Percentiles rank a stretch among this genome's conserved stretches.
phyloP scores from a whole-genome alignment of 2,888 invertebrate species.

The Parascotia fuliginaria region DNA sequence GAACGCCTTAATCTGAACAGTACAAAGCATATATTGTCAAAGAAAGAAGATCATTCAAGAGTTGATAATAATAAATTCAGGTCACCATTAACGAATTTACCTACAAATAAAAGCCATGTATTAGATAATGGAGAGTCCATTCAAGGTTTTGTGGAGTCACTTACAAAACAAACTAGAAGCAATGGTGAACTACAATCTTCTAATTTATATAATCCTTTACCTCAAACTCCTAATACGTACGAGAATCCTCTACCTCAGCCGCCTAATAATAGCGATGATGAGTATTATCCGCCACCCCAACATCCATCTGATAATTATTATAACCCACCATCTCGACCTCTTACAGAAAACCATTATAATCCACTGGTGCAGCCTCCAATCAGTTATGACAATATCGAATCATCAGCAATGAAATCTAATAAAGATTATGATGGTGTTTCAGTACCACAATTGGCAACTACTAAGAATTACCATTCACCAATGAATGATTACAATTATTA shows the following conservation, averaged over 20 bases:
- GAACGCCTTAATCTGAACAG: conserved; percentile 38
- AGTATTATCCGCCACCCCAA: conserved; percentile 4
- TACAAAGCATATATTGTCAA: conserved; percentile 38
- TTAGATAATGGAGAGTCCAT: background rate
- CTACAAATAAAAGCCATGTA: background rate
- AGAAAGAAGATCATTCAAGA: background rate
- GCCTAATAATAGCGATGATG: background rate
- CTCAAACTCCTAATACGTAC: background rate
- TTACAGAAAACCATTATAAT: background rate
- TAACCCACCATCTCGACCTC: background rate
- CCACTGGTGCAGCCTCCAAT: background rate
- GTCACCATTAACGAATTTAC: background rate
- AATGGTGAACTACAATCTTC: too few relatives aligned
- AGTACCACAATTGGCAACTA: background rate
- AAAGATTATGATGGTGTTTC: too few relatives aligned
- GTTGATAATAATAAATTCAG: background rate
- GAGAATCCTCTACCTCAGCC: background rate
- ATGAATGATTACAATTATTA: background rate
- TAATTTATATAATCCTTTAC: too few relatives aligned
- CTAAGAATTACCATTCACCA: background rate
- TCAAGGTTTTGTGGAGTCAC: too few relatives aligned
- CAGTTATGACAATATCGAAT: background rate
- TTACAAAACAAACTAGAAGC: too few relatives aligned
- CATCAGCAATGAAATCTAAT: too few relatives aligned
- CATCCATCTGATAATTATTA: background rate